Evolutionary conservation across 2,113 vertebrate species (phyloP), one percentile per base, ranked within the genome.

Genomic region (Lasiurus cinereus): DNA sequence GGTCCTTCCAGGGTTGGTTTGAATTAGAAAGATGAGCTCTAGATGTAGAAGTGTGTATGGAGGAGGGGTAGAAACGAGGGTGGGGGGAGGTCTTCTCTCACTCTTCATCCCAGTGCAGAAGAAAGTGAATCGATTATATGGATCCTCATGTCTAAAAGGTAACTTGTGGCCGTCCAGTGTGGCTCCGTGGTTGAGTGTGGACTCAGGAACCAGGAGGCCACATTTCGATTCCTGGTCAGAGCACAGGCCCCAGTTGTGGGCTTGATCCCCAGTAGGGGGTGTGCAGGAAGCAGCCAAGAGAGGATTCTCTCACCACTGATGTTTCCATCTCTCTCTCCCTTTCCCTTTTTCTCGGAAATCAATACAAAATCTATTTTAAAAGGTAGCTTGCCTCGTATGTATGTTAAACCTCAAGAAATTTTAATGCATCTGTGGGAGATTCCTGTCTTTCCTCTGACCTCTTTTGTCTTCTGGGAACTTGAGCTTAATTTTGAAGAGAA

Each of bases 401-500:
- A 72, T 24, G 13, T 36, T 62, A 24, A 56, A 86, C 14, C 64
- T 72, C 24, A 74, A 86, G 27, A 59, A 18, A 70, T 33, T 36
- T 56, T 21, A 69, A 39, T 15, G 4, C 27, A 56, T 48, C 9
- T 69, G 33, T 76, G 46, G 24, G 48, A 73, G 24, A 52, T 33
- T 24, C 12, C 36, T 36, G 3, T 56, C 22, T 89, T 82, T 70
- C 48, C 76, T 77, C 13, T 27, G 14, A 52, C 48, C 5, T 54
- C 22, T 36, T 88, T 87, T 78, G 11, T 70, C 69, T 88, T 67
- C 22, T 29, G 36, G 8, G 27, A 95, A 24, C 33, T 18, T 69
- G 24, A 72, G 56, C 27, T 94, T 88, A 73, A 77, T 84, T 96
- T 90, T 39, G 48, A 85, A 93, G 64, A 79, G 67, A 88, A 83